Evolutionary conservation across 2,797 vertebrate genomes (phyloP), one percentile per base, ranked within the genome.

Genomic region (Holocentrus rufus): DNA sequence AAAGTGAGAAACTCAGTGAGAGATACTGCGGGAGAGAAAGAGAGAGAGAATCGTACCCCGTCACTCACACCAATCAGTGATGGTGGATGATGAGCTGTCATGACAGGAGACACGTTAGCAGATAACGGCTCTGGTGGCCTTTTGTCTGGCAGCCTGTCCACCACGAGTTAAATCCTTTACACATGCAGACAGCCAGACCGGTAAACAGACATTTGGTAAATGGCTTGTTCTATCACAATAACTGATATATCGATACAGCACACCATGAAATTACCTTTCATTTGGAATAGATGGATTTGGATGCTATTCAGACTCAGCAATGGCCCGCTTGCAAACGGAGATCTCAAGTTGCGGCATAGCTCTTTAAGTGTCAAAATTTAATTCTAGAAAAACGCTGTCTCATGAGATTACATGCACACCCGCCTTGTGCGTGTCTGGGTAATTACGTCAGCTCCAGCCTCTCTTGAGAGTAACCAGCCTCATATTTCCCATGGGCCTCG

Each of bases 401-500:
- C 65, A 68, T 81, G 66, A 80, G 86, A 78, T 80, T 76, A 70
- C 67, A 73, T 23, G 53, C 74, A 49, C 49, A 42, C 23, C 39
- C 46, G 77, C 65, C 54, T 73, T 76, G 55, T 73, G 63, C 79
- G 36, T 69, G 56, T 75, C 61, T 57, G 46, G 75, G 14, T 69
- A 72, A 86, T 91, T 88, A 87, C 76, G 74, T 89, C 86, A 87
- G 75, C 61, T 42, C 7, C 68, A 82, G 72, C 50, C 71, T 81
- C 85, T 80, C 78, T 22, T 31, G 63, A 79, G 84, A 46, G 65
- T 69, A 80, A 73, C 79, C 73, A 84, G 57, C 64, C 69, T 64
- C 67, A 81, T 81, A 87, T 90, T 89, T 90, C 89, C 88, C 87
- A 79, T 69, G 82, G 74, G 87, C 52, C 86, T 77, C 81, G 70